Evolutionary conservation across 1,140 invertebrate genomes (phyloP).

Genomic region (Sminthurides bifidus): DNA sequence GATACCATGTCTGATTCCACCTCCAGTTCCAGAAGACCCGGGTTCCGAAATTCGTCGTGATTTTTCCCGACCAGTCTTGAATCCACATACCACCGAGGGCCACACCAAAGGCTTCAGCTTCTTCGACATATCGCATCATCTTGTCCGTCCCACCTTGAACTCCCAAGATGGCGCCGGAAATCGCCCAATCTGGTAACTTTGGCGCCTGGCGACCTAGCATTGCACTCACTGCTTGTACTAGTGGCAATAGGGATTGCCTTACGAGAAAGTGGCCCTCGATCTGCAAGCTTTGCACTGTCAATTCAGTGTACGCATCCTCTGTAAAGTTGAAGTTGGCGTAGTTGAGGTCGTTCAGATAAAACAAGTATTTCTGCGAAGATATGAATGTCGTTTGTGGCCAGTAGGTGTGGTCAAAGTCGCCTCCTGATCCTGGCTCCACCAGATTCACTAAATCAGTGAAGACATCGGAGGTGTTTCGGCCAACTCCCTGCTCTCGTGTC

Average conservation of each 20-base stretch:
- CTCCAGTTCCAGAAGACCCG: conserved; percentile 41
- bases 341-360: background rate
- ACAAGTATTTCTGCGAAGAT: conserved; percentile 26
- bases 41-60: conserved; percentile 37
- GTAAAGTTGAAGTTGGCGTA: conserved; percentile 5
- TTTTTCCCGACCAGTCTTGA: conserved; percentile 40
- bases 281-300: background rate
- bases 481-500: conserved; percentile 35
- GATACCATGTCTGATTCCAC: conserved; percentile 34
- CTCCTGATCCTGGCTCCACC: conserved; percentile 32
- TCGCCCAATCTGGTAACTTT: conserved; percentile 36
- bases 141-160: conserved; percentile 37
- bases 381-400: conserved; percentile 37
- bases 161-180: conserved; percentile 37
- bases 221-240: conserved; percentile 4
- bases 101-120: conserved; percentile 33
- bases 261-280: conserved; percentile 33
- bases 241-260: conserved; percentile 17
- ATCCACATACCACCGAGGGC: conserved; percentile 38
- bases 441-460: conserved; percentile 35
- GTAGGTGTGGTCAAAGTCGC: conserved; percentile 39
- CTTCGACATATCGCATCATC: conserved; percentile 34
- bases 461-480: conserved; percentile 11
- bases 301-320: background rate
- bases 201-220: conserved; percentile 23